Percentiles rank a stretch among this genome's conserved stretches.
Conservation (phyloP, 2,888 invertebrate species). For the Sesamia inferens region DNA sequence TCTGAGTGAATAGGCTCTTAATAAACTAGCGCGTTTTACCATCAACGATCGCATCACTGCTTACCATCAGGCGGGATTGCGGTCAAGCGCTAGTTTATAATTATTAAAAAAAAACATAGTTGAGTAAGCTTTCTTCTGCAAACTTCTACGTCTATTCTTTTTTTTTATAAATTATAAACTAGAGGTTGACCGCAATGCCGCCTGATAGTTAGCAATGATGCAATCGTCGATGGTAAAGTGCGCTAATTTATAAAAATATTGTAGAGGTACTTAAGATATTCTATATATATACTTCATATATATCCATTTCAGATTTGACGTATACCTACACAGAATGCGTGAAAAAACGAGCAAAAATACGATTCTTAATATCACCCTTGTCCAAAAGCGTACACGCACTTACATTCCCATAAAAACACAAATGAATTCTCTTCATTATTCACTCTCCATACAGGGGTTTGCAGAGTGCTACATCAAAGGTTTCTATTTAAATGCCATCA, state of each 20-base stretch:
- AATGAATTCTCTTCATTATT: slow-evolving; percentile 28
- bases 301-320: neutral
- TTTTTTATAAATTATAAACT: too few species aligned
- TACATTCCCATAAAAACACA: slow-evolving; percentile 16
- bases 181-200: too few species aligned
- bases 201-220: too few species aligned
- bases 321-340: neutral
- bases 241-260: too few species aligned
- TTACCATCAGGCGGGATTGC: too few species aligned
- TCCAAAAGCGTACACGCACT: slow-evolving; percentile 5
- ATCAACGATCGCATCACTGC: too few species aligned
- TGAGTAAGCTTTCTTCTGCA: neutral
- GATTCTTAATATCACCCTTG: slow-evolving; percentile 5
- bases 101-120: too few species aligned
- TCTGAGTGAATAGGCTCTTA: too few species aligned
- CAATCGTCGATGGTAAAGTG: too few species aligned
- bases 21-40: too few species aligned
- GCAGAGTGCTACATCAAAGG: slow-evolving; percentile 59
- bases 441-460: neutral
- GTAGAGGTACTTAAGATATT: neutral
- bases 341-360: neutral
- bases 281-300: too few species aligned
- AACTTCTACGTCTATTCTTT: neutral
- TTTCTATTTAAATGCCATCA: slow-evolving; percentile 63
- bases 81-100: too few species aligned